Percentiles rank a stretch among this genome's conserved stretches.
Evolutionary conservation across 2,797 vertebrate species (phyloP).

Genomic region (Limosa lapponica): DNA sequence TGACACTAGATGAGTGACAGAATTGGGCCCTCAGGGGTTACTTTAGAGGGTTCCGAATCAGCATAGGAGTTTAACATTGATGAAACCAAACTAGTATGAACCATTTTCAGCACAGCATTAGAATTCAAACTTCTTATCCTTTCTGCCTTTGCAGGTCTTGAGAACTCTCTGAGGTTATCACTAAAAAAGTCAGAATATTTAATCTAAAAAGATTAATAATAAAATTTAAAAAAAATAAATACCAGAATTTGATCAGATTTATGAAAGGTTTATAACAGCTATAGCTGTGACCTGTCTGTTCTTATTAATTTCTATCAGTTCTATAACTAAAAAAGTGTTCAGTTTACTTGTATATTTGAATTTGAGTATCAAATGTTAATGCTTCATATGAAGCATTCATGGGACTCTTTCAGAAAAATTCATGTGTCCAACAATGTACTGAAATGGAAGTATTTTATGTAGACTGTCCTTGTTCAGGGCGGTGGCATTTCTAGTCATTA

Average conservation of each 20-base stretch:
- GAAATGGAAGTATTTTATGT: not conserved
- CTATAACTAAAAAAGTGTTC: not conserved
- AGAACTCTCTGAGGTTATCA: not conserved
- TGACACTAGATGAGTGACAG: not conserved
- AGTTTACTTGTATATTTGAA: not conserved
- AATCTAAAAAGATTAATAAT: not conserved
- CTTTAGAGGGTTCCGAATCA: not conserved
- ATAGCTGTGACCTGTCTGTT: not conserved
- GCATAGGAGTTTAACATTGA: not conserved
- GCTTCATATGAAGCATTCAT: not conserved
- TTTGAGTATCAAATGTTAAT: not conserved
- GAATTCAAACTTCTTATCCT: not conserved
- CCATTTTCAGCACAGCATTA: not conserved
- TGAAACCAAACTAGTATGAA: not conserved
- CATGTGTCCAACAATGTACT: rapidly evolving
- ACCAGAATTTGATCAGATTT: not conserved
- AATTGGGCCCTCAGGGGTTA: not conserved
- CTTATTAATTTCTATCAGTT: not conserved
- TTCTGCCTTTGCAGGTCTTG: not conserved
- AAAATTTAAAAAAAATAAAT: not conserved
- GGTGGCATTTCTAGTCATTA: not conserved
- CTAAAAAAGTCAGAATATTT: not conserved
- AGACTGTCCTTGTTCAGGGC: not conserved
- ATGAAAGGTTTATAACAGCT: not conserved
- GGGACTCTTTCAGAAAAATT: not conserved